Conservation (phyloP, 2,113 vertebrate species). For the Neogobius melanostomus region DNA sequence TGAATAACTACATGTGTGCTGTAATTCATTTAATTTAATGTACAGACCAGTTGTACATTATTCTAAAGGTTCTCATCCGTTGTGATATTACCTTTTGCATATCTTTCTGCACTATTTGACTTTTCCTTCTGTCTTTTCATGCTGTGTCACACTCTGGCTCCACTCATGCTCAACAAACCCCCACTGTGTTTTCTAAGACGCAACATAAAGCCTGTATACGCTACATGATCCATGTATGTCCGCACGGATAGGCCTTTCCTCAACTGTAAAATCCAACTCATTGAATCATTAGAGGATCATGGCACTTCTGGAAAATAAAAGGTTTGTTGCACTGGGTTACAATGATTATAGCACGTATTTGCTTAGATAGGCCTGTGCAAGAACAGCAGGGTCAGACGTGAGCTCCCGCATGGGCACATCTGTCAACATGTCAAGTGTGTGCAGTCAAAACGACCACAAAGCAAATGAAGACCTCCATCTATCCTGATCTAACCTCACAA, state of each 20-base stretch:
- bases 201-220: conserved; percentile 7
- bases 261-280: conserved; percentile 15
- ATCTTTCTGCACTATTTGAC: not conserved
- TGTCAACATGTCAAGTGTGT: conserved; percentile 3
- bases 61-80: not conserved
- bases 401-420: conserved; percentile 6
- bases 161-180: conserved; percentile 17
- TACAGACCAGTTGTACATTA: not conserved
- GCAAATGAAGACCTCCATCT: too few relatives aligned
- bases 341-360: too few relatives aligned
- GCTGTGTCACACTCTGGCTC: conserved; percentile 7
- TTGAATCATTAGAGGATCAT: conserved; percentile 17
- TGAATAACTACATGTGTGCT: too few relatives aligned
- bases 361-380: not conserved
- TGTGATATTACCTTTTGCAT: not conserved
- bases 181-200: conserved; percentile 14
- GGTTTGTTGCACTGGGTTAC: conserved; percentile 6
- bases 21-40: too few relatives aligned
- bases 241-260: conserved; percentile 28
- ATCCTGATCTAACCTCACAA: too few relatives aligned
- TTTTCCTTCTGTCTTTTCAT: too few relatives aligned
- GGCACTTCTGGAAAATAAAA: conserved; percentile 12
- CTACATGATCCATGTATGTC: conserved; percentile 18
- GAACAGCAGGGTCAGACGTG: conserved; percentile 4
- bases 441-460: not conserved